Evolutionary conservation across 2,888 invertebrate genomes (phyloP).

Genomic region (Drosophila kokeensis): DNA sequence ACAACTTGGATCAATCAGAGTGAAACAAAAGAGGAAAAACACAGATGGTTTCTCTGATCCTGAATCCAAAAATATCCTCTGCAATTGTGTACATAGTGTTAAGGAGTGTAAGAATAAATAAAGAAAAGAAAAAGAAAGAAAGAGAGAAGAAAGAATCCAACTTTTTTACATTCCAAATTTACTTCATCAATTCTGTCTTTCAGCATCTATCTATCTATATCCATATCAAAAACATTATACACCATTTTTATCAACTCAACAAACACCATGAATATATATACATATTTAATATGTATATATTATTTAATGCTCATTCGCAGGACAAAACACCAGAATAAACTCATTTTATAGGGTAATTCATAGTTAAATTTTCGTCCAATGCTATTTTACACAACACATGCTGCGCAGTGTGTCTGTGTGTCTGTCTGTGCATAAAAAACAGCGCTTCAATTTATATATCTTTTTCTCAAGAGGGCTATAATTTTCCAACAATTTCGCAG

Average conservation of each 20-base stretch:
- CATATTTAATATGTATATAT: too few relatives aligned
- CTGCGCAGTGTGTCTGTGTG: background rate
- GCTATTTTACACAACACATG: slow-evolving; percentile 12
- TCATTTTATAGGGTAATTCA: slow-evolving; percentile 8
- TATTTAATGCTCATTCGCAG: background rate
- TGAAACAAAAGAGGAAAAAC: background rate
- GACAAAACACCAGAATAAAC: background rate
- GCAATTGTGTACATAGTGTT: too few relatives aligned
- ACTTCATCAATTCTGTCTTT: too few relatives aligned
- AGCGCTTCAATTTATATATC: slow-evolving; percentile 13
- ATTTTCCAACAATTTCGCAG: slow-evolving; percentile 50
- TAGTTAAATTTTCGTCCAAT: background rate
- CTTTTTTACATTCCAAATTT: background rate
- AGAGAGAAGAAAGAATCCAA: rapidly evolving
- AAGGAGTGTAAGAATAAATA: too few relatives aligned
- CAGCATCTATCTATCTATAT: too few relatives aligned
- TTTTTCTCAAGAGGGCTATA: slow-evolving; percentile 35
- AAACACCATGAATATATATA: too few relatives aligned
- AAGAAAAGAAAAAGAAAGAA: background rate
- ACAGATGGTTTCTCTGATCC: background rate
- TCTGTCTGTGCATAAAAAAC: slow-evolving; percentile 23
- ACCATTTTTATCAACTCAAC: too few relatives aligned
- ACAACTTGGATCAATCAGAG: background rate
- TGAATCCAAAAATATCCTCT: too few relatives aligned
- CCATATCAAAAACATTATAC: too few relatives aligned